Base-by-base conservation (phyloP, 2,113 vertebrate genomes). In the Planiliza haematocheilus region DNA sequence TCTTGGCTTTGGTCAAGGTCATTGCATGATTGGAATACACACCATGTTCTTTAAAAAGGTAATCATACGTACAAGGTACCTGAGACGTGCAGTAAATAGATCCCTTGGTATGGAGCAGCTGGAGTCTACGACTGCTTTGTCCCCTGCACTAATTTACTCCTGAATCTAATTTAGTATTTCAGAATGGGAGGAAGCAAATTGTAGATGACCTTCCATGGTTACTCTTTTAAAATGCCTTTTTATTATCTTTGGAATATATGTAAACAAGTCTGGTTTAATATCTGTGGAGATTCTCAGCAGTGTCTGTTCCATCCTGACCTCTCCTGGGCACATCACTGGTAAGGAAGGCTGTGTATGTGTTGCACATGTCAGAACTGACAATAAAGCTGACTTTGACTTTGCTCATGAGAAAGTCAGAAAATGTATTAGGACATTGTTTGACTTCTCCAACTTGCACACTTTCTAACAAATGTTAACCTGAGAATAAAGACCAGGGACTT, bases 111-210 rank as follows among this genome's bases (percentile, higher is more conserved):
- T 65, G 74, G 71, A 81, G 79, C 72, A 79, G 76, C 69, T 81
- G 75, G 49, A 61, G 57, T 65, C 62, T 74, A 70, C 83, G 67
- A 89, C 79, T 85, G 76, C 83, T 85, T 86, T 70, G 69, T 85
- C 66, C 61, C 67, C 61, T 64, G 51, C 10, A 21, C 58, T 83
- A 61, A 75, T 75, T 79, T 74, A 68, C 64, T 80, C 70, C 76
- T 74, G 83, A 86, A 82, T 88, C 58, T 83, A 79, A 84, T 82
- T 90, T 69, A 74, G 42, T 41, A 42, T 74, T 62, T 70, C 21
- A 38, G 67, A 73, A 38, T 41, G n/a, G 48, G 59, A 37, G 45
- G 36, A 38, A 56, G 34, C 52, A 72, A 55, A 59, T 52, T 10
- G n/a, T 34, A 46, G 63, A 69, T 52, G 61, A 57, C 52, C 38